Evolutionary conservation across 2,888 invertebrate species (phyloP), one percentile per base, ranked within the genome.

Genomic region (Sycophila texana): DNA sequence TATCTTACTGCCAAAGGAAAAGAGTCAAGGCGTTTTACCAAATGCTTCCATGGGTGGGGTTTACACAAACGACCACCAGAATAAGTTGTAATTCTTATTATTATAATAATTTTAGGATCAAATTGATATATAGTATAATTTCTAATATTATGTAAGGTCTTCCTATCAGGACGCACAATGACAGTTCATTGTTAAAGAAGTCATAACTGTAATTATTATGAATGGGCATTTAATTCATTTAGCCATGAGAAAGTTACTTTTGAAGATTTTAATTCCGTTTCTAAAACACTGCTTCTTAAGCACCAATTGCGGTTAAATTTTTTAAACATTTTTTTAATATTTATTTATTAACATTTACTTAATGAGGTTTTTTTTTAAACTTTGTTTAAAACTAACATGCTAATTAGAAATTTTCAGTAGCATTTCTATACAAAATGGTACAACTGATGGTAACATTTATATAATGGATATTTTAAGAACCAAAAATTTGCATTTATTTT

Each of bases 41-140:
- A 98, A 91, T 99, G 99, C 91, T 99, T 99, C 93, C 99, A 99
- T 89, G 99, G 98, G 78, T 99, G 99, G 99, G 96, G 97, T 81
- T 93, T 94, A 83, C 97, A 98, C 91, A 98, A 97, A 91, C 92
- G 93, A 82, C 94, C 95, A 49, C 95, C 94, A 1, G 95, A 95
- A 88, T 96, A 94, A 93, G 85, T 61, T 63, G 20, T 13, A 72
- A 74, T 30, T 5, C 26, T 65, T 20, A 73, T 67, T 30, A 47
- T 49, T 55, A 66, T 51, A 39, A 16, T 66, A 47, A 66, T 58
- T 74, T 63, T 5, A 65, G 20, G 39, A 67, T 51, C 61, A 60
- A 70, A 67, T 72, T 20, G n/a, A 20, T 74, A 22, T n/a, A 16
- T 71, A 49, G 61, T 70, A 70, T 60, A 47, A 79, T 79, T 39